Evolutionary conservation across 2,113 vertebrate genomes (phyloP), one percentile per base, ranked within the genome.

Genomic region (Hippocampus guttulatus): DNA sequence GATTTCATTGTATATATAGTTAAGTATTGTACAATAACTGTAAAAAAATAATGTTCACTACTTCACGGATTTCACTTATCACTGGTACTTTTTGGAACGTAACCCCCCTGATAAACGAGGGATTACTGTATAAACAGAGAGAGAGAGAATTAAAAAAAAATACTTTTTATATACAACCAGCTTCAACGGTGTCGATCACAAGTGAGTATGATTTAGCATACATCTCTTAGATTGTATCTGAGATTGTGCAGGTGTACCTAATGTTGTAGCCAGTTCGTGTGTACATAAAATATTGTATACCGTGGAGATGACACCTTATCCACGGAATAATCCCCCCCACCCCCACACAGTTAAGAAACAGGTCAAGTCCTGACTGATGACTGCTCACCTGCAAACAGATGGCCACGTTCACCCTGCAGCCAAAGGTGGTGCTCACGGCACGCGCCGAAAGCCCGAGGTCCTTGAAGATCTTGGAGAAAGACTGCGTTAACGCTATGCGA

Each of bases 381-480:
- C 27, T 14, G 14, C 68, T 58, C 16, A 98, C 97, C 95, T 98
- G 97, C 73, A 98, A 92, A 88, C 97, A 98, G 67, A 98, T 92
- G 0, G 97, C 96, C 61, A 98, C 92, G 0, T 98, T 98, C 88
- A 98, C 96, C 70, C 97, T 92, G 93, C 97, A 98, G 54, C 97
- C 96, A 0, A 98, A 98, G 0, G 97, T 98, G 76, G 96, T 98
- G 95, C 96, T 98, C 75, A 98, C 97, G 0, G 97, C 95, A 0
- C 97, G 94, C 0, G 94, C 89, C 0, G 97, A 98, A 21, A 98
- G 93, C 20, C 96, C 96, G 86, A 98, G 84, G 87, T 97, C 97
- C 71, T 96, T 98, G 91, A 98, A 98, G 40, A 98, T 91, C 92
- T 96, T 98, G 1, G 96, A 98, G 91, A 98, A 98, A 49, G 96